Percentiles rank a stretch among this genome's conserved stretches.
Conservation (phyloP, 2,797 vertebrate genomes). For the Melanotaenia parkinsoni region DNA sequence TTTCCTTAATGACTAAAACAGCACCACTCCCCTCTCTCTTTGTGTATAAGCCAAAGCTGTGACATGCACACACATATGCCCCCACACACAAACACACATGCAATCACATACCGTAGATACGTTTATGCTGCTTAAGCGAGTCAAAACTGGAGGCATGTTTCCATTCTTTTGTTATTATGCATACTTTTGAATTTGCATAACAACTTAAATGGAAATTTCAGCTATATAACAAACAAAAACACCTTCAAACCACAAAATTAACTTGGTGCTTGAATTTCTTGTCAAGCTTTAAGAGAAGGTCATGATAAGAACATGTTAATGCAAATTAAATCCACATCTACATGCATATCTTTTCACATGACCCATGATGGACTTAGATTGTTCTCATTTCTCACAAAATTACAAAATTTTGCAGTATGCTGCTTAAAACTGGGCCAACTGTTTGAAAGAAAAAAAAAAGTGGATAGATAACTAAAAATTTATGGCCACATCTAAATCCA, state of each 20-base stretch:
- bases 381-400: no score
- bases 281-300: not conserved
- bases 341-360: not conserved
- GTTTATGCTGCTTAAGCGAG: constrained; percentile 1
- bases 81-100: constrained; percentile 17
- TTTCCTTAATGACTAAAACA: constrained; percentile 78
- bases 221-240: constrained; percentile 1
- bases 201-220: constrained; percentile 15
- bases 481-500: no score
- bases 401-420: no score
- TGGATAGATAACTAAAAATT: no score
- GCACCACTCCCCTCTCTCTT: constrained; percentile 43
- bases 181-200: constrained; percentile 12
- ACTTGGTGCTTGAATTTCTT: not conserved
- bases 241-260: constrained; percentile 1
- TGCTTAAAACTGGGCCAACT: no score
- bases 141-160: constrained; percentile 9
- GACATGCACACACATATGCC: constrained; percentile 12
- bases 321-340: not conserved
- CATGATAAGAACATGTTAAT: not conserved
- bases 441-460: no score
- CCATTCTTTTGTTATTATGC: constrained; percentile 11
- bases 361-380: no score
- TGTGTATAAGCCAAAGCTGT: constrained; percentile 48
- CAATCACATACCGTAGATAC: not conserved